These are phyloP conservation scores for Otis tarda DNA, from an alignment of 2,113 vertebrate genomes.

Conservation along the genomic window DNA sequence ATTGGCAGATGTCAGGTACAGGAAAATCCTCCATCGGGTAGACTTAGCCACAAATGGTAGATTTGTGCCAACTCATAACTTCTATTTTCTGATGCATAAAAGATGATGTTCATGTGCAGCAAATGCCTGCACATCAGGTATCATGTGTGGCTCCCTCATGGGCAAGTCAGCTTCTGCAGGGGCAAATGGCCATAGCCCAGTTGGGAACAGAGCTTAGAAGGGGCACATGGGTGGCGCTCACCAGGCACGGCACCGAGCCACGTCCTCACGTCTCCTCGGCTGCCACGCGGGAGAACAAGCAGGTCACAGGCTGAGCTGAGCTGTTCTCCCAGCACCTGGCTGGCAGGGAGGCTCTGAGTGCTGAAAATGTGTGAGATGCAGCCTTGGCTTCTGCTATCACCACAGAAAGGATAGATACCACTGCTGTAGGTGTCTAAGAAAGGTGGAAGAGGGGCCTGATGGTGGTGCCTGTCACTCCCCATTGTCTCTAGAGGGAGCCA, in stretches of 20 bases:
- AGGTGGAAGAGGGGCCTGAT: background rate
- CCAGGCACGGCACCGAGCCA: rapidly evolving
- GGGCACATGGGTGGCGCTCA: background rate
- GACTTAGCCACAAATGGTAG: background rate
- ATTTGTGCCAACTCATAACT: rapidly evolving
- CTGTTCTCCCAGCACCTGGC: background rate
- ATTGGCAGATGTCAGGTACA: background rate
- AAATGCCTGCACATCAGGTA: background rate
- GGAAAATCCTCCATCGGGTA: background rate
- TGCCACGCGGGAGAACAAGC: rapidly evolving
- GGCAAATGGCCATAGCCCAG: background rate
- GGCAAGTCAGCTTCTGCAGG: background rate
- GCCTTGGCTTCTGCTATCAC: background rate
- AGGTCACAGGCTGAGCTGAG: background rate
- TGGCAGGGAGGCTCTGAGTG: background rate
- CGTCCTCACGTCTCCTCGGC: rapidly evolving
- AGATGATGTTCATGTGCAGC: background rate
- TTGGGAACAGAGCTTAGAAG: background rate
- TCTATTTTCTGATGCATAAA: background rate
- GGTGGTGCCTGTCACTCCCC: background rate
- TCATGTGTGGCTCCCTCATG: background rate
- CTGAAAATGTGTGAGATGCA: background rate
- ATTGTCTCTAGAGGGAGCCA: background rate
- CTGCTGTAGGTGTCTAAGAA: background rate
- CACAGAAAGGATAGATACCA: background rate